Evolutionary conservation across 1,140 invertebrate species (phyloP), one percentile per base, ranked within the genome.

Genomic region (Anadara kagoshimensis): DNA sequence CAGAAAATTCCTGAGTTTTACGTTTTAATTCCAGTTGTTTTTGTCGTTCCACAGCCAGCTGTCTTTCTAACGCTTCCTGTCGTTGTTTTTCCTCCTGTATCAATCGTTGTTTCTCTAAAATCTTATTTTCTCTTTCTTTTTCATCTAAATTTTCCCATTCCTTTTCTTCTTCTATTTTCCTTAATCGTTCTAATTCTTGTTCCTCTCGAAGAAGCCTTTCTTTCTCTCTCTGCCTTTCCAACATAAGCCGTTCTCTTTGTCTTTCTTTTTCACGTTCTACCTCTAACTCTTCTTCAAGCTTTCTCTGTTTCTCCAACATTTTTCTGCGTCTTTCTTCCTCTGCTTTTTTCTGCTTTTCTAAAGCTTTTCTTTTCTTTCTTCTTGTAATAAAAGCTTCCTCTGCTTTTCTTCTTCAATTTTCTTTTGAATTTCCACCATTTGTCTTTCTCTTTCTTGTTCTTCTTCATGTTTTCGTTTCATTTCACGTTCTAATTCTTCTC

Each of bases 251-350:
- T 36, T 36, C 43, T 41, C 26, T 62, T 47, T 61, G 41, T 24
- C 36, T 47, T 18, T 64, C 68, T 54, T 73, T 56, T 36, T 61
- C 67, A 64, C 73, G 61, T 24, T 70, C 68, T 0, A 61, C 58
- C 22, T 69, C 66, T 20, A 74, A 72, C 26, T 81, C 79, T 24
- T 73, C 66, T 47, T 78, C 73, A 57, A 54, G 66, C 14, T 69
- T 51, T 20, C 14, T 51, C 16, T 20, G 18, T 65, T 20, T 57
- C 65, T 43, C 66, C 14, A 61, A 26, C 29, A 65, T 59, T 22
- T 74, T 69, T 65, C 58, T 41, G 26, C 54, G 49, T 63, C 59
- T 61, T 26, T 73, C 69, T 54, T 69, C 63, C 51, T 66, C 68
- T 56, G 57, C 47, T 51, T 77, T 57, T 62, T 72, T 61, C 53